phyloP scores from a whole-genome alignment of 2,888 invertebrate genomes.

The Polietes domitor region DNA sequence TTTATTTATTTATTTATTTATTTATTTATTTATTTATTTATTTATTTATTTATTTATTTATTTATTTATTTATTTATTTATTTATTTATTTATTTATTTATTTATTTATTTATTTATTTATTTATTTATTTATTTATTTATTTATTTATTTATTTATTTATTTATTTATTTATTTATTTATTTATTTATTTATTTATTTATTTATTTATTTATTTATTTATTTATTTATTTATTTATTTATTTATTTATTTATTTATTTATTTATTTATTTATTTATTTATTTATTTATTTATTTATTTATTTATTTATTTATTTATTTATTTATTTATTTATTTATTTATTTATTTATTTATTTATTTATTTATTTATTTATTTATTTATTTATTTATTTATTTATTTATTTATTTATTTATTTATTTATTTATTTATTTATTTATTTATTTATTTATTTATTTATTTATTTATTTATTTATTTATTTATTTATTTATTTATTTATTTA shows the following conservation, averaged over 20 bases:
- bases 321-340: background rate
- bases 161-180: background rate
- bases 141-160: background rate
- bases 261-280: background rate
- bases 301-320: background rate
- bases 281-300: background rate
- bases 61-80: background rate
- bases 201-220: background rate
- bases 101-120: background rate
- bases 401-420: background rate
- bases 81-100: background rate
- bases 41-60: background rate
- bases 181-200: background rate
- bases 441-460: background rate
- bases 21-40: background rate
- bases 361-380: background rate
- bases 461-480: background rate
- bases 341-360: background rate
- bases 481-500: background rate
- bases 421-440: background rate
- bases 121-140: background rate
- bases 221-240: background rate
- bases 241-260: background rate
- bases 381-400: background rate
- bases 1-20: background rate